A percentile compares a stretch with the other conserved stretches of the same genome.
phyloP scores from a whole-genome alignment of 2,113 vertebrate genomes.

The Sphyrna mokarran region DNA sequence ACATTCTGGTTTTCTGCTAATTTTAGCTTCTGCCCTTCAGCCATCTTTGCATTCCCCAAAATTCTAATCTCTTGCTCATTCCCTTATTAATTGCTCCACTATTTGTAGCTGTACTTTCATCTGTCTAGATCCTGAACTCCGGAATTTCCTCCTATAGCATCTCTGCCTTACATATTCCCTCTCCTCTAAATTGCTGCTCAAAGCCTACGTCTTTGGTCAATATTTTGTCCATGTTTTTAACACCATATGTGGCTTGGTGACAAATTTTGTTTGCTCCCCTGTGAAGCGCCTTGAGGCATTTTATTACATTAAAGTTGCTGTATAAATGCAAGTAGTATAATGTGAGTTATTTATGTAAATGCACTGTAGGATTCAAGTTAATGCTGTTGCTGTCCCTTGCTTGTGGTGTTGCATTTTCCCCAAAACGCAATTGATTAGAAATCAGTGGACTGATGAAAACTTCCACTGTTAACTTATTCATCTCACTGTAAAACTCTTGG shows the following conservation, averaged over 20 bases:
- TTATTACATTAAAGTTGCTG: neutral
- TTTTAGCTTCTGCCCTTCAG: neutral
- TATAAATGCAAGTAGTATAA: neutral
- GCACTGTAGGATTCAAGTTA: neutral
- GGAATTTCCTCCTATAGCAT: neutral
- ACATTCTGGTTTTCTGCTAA: neutral
- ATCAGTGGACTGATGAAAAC: neutral
- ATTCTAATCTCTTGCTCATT: neutral
- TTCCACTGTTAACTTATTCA: neutral
- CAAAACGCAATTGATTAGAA: neutral
- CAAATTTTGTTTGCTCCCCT: neutral
- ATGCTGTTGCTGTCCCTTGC: neutral
- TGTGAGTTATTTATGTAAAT: neutral
- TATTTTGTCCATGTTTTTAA: neutral
- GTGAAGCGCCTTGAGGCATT: neutral
- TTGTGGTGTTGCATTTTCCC: no score
- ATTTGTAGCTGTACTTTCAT: neutral
- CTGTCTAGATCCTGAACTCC: neutral
- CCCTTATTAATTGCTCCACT: neutral
- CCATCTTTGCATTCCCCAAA: neutral
- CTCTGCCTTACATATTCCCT: neutral
- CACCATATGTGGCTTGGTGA: neutral
- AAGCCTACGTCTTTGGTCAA: neutral
- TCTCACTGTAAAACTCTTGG: neutral
- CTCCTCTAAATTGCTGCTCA: neutral